Conservation (phyloP, 2,797 vertebrate genomes). For the Malurus leucopterus region DNA sequence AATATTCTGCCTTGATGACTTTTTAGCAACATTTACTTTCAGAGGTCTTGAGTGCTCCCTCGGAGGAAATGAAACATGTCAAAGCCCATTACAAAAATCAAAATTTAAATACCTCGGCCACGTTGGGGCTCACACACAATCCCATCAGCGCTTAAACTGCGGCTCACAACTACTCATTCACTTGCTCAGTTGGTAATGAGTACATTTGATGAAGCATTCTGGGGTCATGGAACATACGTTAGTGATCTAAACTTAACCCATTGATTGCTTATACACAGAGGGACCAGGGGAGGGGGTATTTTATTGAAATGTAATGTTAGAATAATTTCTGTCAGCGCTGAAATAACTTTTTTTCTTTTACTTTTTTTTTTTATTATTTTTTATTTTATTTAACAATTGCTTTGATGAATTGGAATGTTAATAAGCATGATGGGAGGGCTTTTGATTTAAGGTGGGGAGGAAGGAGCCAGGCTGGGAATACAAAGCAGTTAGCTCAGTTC, state of each 20-base stretch:
- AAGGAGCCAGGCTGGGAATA: not conserved
- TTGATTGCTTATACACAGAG: slow-evolving; percentile 93
- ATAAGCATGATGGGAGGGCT: slow-evolving; percentile 48
- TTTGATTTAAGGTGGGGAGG: slow-evolving; percentile 19
- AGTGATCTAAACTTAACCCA: slow-evolving; percentile 98
- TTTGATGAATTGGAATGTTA: slow-evolving; percentile 62
- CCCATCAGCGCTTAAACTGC: slow-evolving; percentile 90
- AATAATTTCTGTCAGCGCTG: slow-evolving; percentile 73
- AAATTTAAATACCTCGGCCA: slow-evolving; percentile 99
- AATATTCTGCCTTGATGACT: slow-evolving; percentile 99
- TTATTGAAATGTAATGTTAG: slow-evolving; percentile 90
- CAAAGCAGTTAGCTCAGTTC: not conserved
- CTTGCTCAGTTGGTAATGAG: slow-evolving; percentile 96
- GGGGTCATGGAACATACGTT: slow-evolving; percentile 97
- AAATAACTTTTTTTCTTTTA: slow-evolving; percentile 8
- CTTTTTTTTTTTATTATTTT: not conserved
- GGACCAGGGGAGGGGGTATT: slow-evolving; percentile 78
- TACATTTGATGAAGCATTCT: slow-evolving; percentile 98
- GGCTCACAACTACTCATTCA: slow-evolving; percentile 95
- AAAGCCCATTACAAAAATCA: slow-evolving; percentile 99
- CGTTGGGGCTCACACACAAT: slow-evolving; percentile 95
- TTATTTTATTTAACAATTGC: not conserved
- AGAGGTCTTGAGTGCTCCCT: slow-evolving; percentile 95
- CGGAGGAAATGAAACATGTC: slow-evolving; percentile 99
- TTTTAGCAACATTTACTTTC: slow-evolving; percentile 99